Evolutionary conservation across 1,140 invertebrate species (phyloP), one percentile per base, ranked within the genome.

Genomic region (Leguminivora glycinivorella): DNA sequence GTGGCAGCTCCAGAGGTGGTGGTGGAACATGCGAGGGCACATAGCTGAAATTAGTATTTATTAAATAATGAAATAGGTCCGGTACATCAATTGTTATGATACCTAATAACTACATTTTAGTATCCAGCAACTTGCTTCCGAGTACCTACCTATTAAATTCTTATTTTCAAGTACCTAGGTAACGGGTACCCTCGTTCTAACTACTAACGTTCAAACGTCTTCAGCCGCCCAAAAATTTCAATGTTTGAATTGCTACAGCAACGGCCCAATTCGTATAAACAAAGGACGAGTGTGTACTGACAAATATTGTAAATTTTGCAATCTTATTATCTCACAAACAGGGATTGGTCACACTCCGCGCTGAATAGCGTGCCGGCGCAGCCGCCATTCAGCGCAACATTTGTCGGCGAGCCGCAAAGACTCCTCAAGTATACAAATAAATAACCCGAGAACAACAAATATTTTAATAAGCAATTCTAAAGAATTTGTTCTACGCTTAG

Each of bases 391-490:
- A 40, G 74, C 70, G 58, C 56, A 76, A 72, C 74, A 74, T 78
- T 74, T 69, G 85, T 76, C 88, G 87, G 88, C 79, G 70, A 47
- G 56, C 34, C 75, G 83, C 83, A 90, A 88, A 88, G 86, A 78
- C 73, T 76, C 80, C 73, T 69, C 70, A 73, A 81, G 76, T 83
- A 85, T 85, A 91, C 89, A 90, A 89, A 88, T 91, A 89, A 91
- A 91, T 88, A 89, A 87, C 79, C 75, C 75, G 78, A 68, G 82
- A 88, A 91, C 85, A 89, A 91, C 89, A 91, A 91, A 91, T 91
- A 91, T 91, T 90, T 91, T 91, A 91, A 88, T 90, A 91, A 90
- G 83, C 85, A 86, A 75, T 78, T 83, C 83, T 75, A 83, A 84
- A 85, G 84, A 86, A 89, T 29, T 88, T 84, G 82, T 87, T 83